Evolutionary conservation across 2,113 vertebrate genomes (phyloP), one percentile per base, ranked within the genome.

Genomic region (Butastur rufipennis): DNA sequence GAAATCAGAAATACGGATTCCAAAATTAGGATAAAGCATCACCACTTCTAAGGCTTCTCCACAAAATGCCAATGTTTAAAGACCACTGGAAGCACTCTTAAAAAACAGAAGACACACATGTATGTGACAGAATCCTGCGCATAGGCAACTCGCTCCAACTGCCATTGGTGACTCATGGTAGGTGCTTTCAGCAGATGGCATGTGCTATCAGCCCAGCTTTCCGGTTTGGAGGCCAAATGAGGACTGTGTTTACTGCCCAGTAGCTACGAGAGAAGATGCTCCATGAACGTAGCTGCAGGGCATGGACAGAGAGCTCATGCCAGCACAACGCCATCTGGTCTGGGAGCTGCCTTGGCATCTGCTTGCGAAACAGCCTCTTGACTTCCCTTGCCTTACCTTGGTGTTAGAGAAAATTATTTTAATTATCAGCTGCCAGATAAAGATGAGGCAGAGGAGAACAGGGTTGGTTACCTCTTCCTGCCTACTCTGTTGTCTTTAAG

Each of bases 311-410:
- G 62, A 87, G 29, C 65, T 94, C 62, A 13, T 45, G 95, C 81
- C 87, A 93, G 87, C 5, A 1, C 67, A 73, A 80, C 2, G 7
- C 95, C 96, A 97, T 96, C 94, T 98, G 96, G 72, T 87, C 88
- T 85, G 55, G 59, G 43, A 96, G 50, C 74, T 95, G 92, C 53
- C 75, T 77, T 68, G 82, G 79, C 93, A 96, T 93, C 95, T 95
- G 92, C 84, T 73, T 84, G 58, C 38, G 74, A 95, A 96, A 79
- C 45, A 77, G 90, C 26, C 52, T 89, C 68, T 65, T 82, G 62
- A 40, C 42, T 90, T 90, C 71, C 47, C 42, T 84, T 88, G 68
- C 52, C 72, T 95, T 89, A 90, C 59, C 59, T 96, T 72, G 55
- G 29, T 50, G 47, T 55, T 65, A 84, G 27, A 50, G 66, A 67